These are phyloP conservation scores for Lepus americanus DNA, from an alignment of 2,113 vertebrate genomes.

Conservation along the genomic window DNA sequence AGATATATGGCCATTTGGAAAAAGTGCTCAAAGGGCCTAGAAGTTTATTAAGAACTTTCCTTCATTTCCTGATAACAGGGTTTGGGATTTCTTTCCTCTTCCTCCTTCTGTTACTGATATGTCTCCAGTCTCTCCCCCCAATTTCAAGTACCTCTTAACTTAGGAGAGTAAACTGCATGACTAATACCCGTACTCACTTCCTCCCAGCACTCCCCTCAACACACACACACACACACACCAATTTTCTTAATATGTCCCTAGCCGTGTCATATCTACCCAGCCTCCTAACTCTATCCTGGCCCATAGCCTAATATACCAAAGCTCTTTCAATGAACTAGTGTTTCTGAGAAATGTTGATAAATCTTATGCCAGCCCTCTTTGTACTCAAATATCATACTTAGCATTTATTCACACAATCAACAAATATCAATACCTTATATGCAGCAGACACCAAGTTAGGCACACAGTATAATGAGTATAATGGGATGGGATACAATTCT, in stretches of 20 bases:
- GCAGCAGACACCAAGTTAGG: background rate
- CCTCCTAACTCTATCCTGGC: background rate
- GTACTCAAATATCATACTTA: constrained; percentile 17
- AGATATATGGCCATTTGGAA: background rate
- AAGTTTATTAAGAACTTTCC: background rate
- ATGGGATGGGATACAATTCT: background rate
- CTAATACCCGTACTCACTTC: constrained; percentile 23
- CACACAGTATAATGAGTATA: too few relatives aligned
- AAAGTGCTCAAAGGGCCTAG: background rate
- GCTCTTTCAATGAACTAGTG: background rate
- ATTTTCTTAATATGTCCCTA: background rate
- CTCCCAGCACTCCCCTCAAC: background rate
- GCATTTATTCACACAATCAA: background rate
- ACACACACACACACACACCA: background rate
- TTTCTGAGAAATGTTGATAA: background rate
- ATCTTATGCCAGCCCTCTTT: background rate
- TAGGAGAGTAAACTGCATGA: background rate
- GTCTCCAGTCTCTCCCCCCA: background rate
- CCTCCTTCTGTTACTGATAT: constrained; percentile 3
- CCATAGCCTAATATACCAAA: background rate
- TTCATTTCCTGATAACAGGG: constrained; percentile 53
- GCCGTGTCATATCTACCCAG: background rate
- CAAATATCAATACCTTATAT: background rate
- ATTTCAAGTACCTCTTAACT: constrained; percentile 64
- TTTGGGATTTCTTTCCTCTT: constrained; percentile 65